Evolutionary conservation across 2,113 vertebrate species (phyloP).

Genomic region (Chelonoidis abingdonii): DNA sequence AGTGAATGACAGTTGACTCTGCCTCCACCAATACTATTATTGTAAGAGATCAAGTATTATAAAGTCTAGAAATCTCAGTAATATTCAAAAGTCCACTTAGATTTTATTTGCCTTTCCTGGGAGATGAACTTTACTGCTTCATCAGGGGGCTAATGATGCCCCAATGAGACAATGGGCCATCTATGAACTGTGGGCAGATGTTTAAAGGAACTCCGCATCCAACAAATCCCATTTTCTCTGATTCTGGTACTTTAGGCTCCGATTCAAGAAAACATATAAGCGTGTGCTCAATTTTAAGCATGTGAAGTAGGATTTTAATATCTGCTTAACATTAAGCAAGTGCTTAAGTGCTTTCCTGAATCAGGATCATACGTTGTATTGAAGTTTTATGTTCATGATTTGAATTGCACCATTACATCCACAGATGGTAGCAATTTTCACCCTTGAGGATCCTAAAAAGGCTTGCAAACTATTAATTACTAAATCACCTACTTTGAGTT

Average conservation of each 20-base stretch:
- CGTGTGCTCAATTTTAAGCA: not conserved
- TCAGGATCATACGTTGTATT: not conserved
- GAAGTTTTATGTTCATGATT: not conserved
- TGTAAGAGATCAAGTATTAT: slow-evolving; percentile 58
- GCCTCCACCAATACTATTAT: slow-evolving; percentile 28
- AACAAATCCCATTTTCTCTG: slow-evolving; percentile 27
- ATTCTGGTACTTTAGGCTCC: not conserved
- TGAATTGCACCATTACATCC: not conserved
- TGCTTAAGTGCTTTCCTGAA: not conserved
- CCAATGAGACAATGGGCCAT: not conserved
- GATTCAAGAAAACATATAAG: not conserved
- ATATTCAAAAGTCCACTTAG: slow-evolving; percentile 50
- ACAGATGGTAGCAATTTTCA: not conserved
- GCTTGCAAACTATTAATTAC: slow-evolving; percentile 20
- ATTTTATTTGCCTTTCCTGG: slow-evolving; percentile 44
- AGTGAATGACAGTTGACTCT: slow-evolving; percentile 44
- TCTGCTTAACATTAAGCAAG: not conserved
- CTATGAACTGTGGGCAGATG: not conserved
- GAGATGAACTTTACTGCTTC: slow-evolving; percentile 33
- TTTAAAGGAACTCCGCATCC: slow-evolving; percentile 1
- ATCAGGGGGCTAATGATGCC: not conserved
- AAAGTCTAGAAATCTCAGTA: slow-evolving; percentile 28
- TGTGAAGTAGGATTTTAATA: not conserved
- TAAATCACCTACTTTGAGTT: not conserved
- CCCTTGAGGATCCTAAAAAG: not conserved